These are phyloP conservation scores for Idaea straminata DNA, from an alignment of 2,888 invertebrate genomes.

Conservation along the genomic window DNA sequence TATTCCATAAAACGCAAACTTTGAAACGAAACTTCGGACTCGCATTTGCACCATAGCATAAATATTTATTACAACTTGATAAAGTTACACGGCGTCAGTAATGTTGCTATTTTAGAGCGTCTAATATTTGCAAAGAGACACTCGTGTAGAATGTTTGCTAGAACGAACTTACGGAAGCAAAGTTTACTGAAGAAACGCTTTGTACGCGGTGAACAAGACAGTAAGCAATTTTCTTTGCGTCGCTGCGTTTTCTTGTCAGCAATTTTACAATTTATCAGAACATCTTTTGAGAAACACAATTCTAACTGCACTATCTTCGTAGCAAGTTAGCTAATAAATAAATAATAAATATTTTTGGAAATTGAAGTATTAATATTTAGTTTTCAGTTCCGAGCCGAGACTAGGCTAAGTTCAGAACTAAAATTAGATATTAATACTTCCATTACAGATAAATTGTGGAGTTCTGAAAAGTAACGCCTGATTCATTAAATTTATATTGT, in stretches of 20 bases:
- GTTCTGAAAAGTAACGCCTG: too few relatives aligned
- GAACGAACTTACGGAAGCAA: background rate
- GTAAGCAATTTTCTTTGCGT: background rate
- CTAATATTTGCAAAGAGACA: background rate
- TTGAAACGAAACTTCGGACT: slow-evolving; percentile 7
- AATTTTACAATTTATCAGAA: too few relatives aligned
- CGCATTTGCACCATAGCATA: background rate
- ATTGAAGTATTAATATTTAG: too few relatives aligned
- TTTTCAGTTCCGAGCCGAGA: too few relatives aligned
- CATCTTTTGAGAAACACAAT: background rate
- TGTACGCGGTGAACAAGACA: background rate
- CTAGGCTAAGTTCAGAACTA: too few relatives aligned
- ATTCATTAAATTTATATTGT: too few relatives aligned
- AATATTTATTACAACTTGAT: background rate
- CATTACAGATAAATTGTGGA: too few relatives aligned
- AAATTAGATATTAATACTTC: too few relatives aligned
- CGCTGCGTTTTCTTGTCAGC: background rate
- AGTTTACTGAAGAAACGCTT: background rate
- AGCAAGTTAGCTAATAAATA: background rate
- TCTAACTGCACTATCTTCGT: background rate
- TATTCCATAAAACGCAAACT: slow-evolving; percentile 7
- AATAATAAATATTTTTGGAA: background rate
- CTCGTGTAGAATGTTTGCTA: background rate
- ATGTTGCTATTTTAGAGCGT: background rate
- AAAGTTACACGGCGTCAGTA: background rate